Conservation (phyloP, 1,140 invertebrate genomes). For the Sinella curviseta region DNA sequence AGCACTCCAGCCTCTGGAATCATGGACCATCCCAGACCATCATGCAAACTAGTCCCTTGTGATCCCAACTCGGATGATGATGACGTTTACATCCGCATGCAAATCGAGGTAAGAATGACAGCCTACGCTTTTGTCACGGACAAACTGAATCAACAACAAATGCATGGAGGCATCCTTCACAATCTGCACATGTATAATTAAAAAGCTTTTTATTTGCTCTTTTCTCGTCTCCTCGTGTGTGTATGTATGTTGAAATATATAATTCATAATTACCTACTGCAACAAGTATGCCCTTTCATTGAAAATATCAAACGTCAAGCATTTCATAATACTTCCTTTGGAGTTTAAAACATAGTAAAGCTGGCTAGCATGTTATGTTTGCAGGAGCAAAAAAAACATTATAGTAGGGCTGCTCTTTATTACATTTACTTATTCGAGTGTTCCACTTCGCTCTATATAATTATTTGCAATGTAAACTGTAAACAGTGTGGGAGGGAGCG, state of each 20-base stretch:
- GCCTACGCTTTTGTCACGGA: too few species aligned
- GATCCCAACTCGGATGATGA: constrained; percentile 49
- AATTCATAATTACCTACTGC: too few species aligned
- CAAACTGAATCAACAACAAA: not conserved
- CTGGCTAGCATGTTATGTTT: not conserved
- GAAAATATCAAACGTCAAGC: not conserved
- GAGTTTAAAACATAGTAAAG: not conserved
- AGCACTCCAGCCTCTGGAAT: constrained; percentile 44
- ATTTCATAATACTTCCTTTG: not conserved
- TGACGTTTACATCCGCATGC: constrained; percentile 47
- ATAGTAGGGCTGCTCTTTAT: too few species aligned
- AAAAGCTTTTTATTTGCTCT: not conserved
- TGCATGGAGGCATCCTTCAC: not conserved
- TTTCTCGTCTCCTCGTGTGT: not conserved
- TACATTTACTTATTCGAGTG: too few species aligned
- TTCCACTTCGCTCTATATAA: too few species aligned
- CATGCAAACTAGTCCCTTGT: constrained; percentile 44
- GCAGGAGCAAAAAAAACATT: too few species aligned
- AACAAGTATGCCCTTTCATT: not conserved
- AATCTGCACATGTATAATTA: not conserved
- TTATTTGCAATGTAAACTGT: too few species aligned
- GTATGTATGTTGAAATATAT: not conserved
- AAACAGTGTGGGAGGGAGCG: not conserved
- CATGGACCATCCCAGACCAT: constrained; percentile 32
- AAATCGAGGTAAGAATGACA: constrained; percentile 49